Base-by-base conservation (phyloP, 2,797 vertebrate species). In the Eremophila alpestris region DNA sequence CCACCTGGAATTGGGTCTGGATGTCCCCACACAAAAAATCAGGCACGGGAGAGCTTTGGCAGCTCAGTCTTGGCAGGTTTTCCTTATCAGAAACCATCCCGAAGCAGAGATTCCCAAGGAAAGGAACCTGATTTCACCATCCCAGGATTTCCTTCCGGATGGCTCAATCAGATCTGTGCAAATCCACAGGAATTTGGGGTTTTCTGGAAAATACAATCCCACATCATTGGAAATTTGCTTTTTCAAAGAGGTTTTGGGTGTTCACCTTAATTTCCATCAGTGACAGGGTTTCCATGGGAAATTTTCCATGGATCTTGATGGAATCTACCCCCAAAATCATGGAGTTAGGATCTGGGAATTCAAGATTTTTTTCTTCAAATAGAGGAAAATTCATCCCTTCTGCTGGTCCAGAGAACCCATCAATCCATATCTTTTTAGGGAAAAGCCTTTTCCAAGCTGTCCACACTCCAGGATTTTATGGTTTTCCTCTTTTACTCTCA, bases 111-210 rank as follows among this genome's bases (percentile, higher is more conserved):
- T 76, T 58, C 75, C 78, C 51, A n/a, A 8, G 55, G 58, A 52
- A 68, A 41, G 29, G 54, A 45, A 62, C 58, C 34, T 22, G 63
- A 59, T 36, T 58, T 71, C 83, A 27, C 23, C 43, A 38, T 19
- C 16, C 18, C n/a, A n/a, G 51, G 32, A 15, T 75, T 78, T 70
- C 40, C 64, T 45, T 74, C 56, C 48, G 4, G 40, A 29, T 30
- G 43, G 21, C 59, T 74, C n/a, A 2, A 13, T 54, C 36, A 13
- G 52, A 14, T 67, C 70, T 24, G 13, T 40, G 23, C 14, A 24
- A 74, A 32, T 49, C 56, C 3, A 0, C 0, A 0, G 2, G 30
- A 49, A 45, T 16, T 7, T 56, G 52, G 54, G 41, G 34, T 6
- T 63, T 62, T 63, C 43, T 32, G 83, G 65, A 71, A 70, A 60